Base-by-base conservation (phyloP, 2,888 invertebrate genomes). In the Emesis furor region DNA sequence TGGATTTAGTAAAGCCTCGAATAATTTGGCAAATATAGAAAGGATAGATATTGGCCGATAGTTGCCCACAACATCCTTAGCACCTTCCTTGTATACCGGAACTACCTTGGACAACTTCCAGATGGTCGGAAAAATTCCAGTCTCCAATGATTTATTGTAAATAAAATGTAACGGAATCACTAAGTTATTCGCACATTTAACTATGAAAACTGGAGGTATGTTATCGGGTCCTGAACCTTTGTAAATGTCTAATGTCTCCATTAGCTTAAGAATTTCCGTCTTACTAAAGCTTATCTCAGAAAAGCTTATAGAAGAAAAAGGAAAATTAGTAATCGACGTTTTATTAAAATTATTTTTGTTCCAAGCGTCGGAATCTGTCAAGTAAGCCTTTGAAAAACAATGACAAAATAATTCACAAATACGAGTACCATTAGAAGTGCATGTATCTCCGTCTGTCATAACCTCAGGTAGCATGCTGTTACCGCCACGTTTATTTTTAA, bases 161-260 rank as follows among this genome's bases (percentile, higher is more conserved):
- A 77, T 77, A 37, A 74, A 24, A 17, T 67, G 59, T 24, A 78
- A 51, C 2, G 79, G 75, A 5, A 42, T 14, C 42, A 79, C 51
- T 8, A 83, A 46, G 1, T 46, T 39, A 10, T 32, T 32, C 10
- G 79, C 79, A 67, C 82, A 83, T 46, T 73, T 73, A 17, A 59
- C 24, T 8, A 71, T 68, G 37, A 83, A 82, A n/a, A 79, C 67
- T 65, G 71, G 65, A 32, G 83, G 79, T 39, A 83, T 78, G 12
- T 83, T 86, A 6, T 35, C 35, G 3, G 35, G 35, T 35, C 35
- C 3, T 6, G 3, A 35, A 35, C 6, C 35, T 35, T 35, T 35
- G 30, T 37, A 30, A 39, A 17, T 42, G 32, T 75, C 24, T 42
- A 75, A 10, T 24, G 17, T 10, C 3, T 46, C n/a, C 32, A 67